Base-by-base conservation (phyloP, 1,140 invertebrate species). In the Brachionus rotundiformis region DNA sequence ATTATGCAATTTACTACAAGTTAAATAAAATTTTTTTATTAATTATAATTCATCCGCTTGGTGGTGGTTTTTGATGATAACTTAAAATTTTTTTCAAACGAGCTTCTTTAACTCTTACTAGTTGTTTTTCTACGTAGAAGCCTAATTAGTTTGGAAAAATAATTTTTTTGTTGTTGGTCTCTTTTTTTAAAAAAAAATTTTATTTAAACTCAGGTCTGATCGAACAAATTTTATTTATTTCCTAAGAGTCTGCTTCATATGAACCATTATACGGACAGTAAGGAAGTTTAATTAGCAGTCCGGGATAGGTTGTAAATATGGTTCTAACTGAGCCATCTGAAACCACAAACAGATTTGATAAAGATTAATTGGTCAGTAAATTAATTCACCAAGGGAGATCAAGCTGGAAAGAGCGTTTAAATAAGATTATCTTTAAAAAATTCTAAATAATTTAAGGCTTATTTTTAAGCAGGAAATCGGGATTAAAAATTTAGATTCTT, bases 1-100 rank as follows among this genome's bases (percentile, higher is more conserved):
- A n/a, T 54, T 54, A 54, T 54, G 47, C 47, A 54, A 54, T 19
- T 54, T 54, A 19, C 7, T 16, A 54, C n/a, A 54, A 54, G 47
- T 54, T 54, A 54, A 54, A 54, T 19, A 54, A 54, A 54, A 54
- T 54, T 19, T 54, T n/a, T 54, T 54, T 16, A 54, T 23, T 54
- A 23, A 54, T 54, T 54, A 54, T 19, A 54, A 54, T 54, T 54
- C 47, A 25, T 25, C 47, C 19, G 47, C 47, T 54, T 25, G n/a
- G n/a, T 54, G 47, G 19, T 54, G 10, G 47, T 8, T 19, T 54
- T 54, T 54, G 4, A 54, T 1, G 47, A 54, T 54, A 16, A 54
- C 47, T 54, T 54, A 54, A 19, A 54, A 54, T 6, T 54, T 54
- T 54, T 54, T 54, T 54, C 23, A 16, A 54, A 54, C 19, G 47